Evolutionary conservation across 2,888 invertebrate species (phyloP), one percentile per base, ranked within the genome.

Genomic region (Acanthoscelides obtectus): DNA sequence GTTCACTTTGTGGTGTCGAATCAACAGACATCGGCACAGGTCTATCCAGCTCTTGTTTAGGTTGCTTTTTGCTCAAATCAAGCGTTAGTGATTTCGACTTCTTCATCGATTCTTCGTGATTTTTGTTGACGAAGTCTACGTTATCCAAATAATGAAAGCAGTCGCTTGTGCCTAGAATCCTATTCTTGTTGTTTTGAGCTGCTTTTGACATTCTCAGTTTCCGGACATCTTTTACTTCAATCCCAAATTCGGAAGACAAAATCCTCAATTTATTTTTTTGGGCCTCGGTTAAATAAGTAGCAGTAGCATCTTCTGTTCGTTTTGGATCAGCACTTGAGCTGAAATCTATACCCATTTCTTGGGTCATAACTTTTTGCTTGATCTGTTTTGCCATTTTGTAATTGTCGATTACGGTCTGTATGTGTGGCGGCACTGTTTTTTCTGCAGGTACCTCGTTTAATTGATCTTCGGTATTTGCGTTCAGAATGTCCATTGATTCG

Each of bases 221-320:
- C 45, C 17, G 6, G 1, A 45, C 45, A 12, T 45, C 45, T 45
- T 45, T 45, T 1, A 45, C 45, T 45, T 45, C 45, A 1, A 88
- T 81, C 70, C 88, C 89, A 75, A 88, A 91, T 80, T 92, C 91
- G 0, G 90, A 88, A 2, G 88, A 87, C 71, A 92, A 81, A 0
- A 92, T 87, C 82, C 88, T 90, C 21, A 89, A 79, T 81, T 89
- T 90, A 78, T 92, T 92, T 69, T 86, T 82, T 74, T 90, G 84
- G 0, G 91, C 90, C 71, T 90, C 89, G 19, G 87, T 89, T 72
- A 90, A 87, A 1, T 88, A 88, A 1, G 87, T 86, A 0, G 21
- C 22, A n/a, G 20, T 22, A 2, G 8, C 66, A 20, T 63, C 79
- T 80, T 66, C 64, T 63, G 68, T 17, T 66, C 70, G 22, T 19